Evolutionary conservation across 2,888 invertebrate genomes (phyloP).

Genomic region (Phyllotreta cruciferae): DNA sequence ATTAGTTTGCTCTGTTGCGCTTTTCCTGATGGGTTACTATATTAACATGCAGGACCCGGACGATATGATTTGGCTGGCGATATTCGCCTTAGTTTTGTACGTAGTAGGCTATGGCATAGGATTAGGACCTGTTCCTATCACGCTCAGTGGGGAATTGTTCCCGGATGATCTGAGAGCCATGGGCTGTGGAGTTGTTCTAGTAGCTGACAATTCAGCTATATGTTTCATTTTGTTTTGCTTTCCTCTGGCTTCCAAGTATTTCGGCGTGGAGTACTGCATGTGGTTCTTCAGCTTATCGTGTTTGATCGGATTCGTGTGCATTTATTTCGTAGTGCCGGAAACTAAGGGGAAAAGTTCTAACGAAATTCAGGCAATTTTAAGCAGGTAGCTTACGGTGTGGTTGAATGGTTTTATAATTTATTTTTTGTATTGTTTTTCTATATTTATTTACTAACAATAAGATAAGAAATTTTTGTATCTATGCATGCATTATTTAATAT

Average conservation of each 20-base stretch:
- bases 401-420: no score
- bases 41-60: constrained; percentile 40
- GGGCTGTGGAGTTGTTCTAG: not conserved
- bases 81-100: constrained; percentile 59
- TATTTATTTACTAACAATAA: not conserved
- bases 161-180: constrained; percentile 1
- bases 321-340: not conserved
- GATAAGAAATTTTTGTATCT: no score
- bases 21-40: constrained; percentile 37
- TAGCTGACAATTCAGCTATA: not conserved
- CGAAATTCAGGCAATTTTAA: constrained; percentile 6
- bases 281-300: not conserved
- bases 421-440: not conserved
- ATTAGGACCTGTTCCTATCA: not conserved
- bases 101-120: not conserved
- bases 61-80: constrained; percentile 71
- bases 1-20: constrained; percentile 67
- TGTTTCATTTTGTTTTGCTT: not conserved
- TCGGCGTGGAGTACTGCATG: not conserved
- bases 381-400: not conserved
- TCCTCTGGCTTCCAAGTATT: not conserved
- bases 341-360: constrained; percentile 5
- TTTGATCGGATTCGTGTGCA: not conserved
- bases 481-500: no score
- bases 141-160: not conserved